Evolutionary conservation across 2,888 invertebrate species (phyloP), one percentile per base, ranked within the genome.

Genomic region (Aplocera efformata): DNA sequence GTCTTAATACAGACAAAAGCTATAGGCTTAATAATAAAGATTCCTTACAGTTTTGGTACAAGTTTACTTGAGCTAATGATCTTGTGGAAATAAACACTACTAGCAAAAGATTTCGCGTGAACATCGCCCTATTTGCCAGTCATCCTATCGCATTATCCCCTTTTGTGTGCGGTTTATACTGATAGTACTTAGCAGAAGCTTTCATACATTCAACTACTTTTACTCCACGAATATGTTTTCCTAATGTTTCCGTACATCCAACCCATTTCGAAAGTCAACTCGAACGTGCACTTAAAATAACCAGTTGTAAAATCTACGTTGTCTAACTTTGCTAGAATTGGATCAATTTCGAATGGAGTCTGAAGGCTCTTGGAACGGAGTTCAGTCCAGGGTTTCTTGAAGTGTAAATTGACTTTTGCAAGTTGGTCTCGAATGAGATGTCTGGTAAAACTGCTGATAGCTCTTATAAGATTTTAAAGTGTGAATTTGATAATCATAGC

Each of bases 331-430:
- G 24, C 32, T 24, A 29, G 38, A 45, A 50, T 50, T 51, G 51
- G 45, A 46, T 51, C 49, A 50, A 48, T 51, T 54, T 38, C 40
- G 43, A 50, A 58, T 40, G 53, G 50, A 53, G 33, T 47, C 47
- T 32, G 47, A 34, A 56, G 52, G 52, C 54, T 62, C 56, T 67
- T 58, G 56, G 63, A 67, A 67, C 63, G 60, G 56, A 54, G 25
- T 51, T 45, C 52, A 50, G 53, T 53, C 56, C 52, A 32, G 28
- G 31, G 35, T 31, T 41, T 50, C 56, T 50, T 60, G 41, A 55
- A 56, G 53, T 45, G 50, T 35, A 35, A 49, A 52, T 55, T 50
- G 42, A 29, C 35, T 45, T 40, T 22, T 26, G 29, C 21, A 45
- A 40, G 35, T 45, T 36, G 29, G 10, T n/a, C 34, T 21, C n/a